Evolutionary conservation across 2,113 vertebrate genomes (phyloP), one percentile per base, ranked within the genome.

Genomic region (Prunella himalayana): DNA sequence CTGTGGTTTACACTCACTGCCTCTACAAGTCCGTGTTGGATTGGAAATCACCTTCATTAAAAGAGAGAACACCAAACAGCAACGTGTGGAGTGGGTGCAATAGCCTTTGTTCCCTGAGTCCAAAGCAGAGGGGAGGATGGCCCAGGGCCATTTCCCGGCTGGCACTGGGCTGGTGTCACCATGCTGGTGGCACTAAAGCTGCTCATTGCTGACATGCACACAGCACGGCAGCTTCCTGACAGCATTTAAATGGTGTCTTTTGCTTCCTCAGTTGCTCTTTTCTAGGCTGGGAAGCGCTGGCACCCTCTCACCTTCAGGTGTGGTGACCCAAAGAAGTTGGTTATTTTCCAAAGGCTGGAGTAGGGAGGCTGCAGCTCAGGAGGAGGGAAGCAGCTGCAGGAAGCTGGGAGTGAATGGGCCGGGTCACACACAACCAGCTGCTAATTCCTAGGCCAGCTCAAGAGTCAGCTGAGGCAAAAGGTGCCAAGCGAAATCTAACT

Each of bases 51-150:
- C 5, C 30, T 33, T 30, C 14, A 42, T 33, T 57, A 25, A 9
- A 64, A 53, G 41, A 73, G 28, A 22, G 11, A 50, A 39, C 50
- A 33, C 4, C 18, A 35, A 54, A 27, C 17, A 61, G 9, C 8
- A 11, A 7, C 0, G 15, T 9, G 63, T 27, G 51, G 35, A 23
- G 23, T 5, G 33, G 15, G 7, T 68, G 39, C 1, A 1, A 31
- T 6, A 33, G 23, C 11, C 35, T 64, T 49, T 4, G 0, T 20
- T 56, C 66, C 21, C n/a, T 0, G 21, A 37, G 19, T 0, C 5
- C 28, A 6, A 69, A 20, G 50, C 0, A 7, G 57, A 42, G 37
- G 14, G 33, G 10, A 56, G 7, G 33, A 13, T 2, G 8, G 42
- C 39, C 12, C 5, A 11, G 45, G 31, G 64, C 59, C 31, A 3